These are phyloP conservation scores for Gastrophysa polygoni DNA, from an alignment of 2,888 invertebrate species.

Conservation along the genomic window DNA sequence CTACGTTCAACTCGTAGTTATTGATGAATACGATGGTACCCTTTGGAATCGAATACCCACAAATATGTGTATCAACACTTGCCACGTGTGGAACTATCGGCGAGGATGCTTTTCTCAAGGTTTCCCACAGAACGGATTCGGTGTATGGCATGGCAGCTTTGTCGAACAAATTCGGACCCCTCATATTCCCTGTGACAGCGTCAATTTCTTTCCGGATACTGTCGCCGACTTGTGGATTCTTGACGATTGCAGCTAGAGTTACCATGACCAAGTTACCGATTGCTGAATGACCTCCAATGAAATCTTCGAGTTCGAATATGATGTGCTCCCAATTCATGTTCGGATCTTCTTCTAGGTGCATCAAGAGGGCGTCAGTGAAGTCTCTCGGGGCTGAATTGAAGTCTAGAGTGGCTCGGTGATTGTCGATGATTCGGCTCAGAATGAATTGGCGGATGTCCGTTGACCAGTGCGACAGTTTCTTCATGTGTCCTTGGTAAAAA, in stretches of 20 bases:
- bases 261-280: constrained; percentile 85
- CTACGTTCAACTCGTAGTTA: constrained; percentile 80
- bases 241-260: constrained; percentile 71
- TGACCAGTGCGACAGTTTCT: constrained; percentile 72
- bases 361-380: constrained; percentile 79
- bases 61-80: constrained; percentile 73
- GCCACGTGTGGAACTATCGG: constrained; percentile 92
- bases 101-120: constrained; percentile 78
- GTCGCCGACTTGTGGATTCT: constrained; percentile 68
- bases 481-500: constrained; percentile 72
- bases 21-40: constrained; percentile 85
- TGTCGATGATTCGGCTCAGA: constrained; percentile 70
- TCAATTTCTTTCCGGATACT: constrained; percentile 75
- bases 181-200: constrained; percentile 60
- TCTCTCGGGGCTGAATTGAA: constrained; percentile 70
- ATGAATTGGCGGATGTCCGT: constrained; percentile 75
- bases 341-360: constrained; percentile 64
- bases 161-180: constrained; percentile 69
- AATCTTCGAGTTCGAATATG: constrained; percentile 84
- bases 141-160: constrained; percentile 76
- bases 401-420: constrained; percentile 61
- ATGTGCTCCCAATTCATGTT: constrained; percentile 78
- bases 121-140: constrained; percentile 81
- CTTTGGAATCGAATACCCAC: constrained; percentile 73
- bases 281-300: constrained; percentile 87